These are phyloP conservation scores for Phacellophora camtschatica DNA, from an alignment of 30 jellyfish, hydroid and myxozoan genomes.

Conservation along the genomic window DNA sequence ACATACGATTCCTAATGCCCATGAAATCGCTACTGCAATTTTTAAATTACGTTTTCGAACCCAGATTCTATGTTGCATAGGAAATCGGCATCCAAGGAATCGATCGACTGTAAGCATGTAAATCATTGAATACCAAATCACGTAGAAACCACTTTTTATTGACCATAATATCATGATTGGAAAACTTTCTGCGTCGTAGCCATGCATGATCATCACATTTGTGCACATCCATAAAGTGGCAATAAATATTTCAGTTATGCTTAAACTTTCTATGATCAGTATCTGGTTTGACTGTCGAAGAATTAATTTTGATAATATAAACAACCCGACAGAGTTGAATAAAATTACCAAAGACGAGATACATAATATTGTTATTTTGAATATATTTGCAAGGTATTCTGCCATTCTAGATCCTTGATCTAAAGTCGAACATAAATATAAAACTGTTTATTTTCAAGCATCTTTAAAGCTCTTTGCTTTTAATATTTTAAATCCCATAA, in stretches of 20 bases:
- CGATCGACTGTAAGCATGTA: constrained; percentile 34
- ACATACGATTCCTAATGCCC: background rate
- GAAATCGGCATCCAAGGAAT: constrained; percentile 28
- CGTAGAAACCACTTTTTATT: background rate
- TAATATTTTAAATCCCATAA: too few relatives aligned
- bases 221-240: constrained; percentile 8
- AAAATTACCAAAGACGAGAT: background rate
- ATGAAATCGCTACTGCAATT: background rate
- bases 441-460: too few relatives aligned
- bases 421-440: too few relatives aligned
- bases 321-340: background rate
- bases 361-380: background rate
- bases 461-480: too few relatives aligned
- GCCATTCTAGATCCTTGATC: too few relatives aligned
- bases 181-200: background rate
- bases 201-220: background rate
- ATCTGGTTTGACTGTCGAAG: background rate
- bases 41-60: background rate
- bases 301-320: background rate
- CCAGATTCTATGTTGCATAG: constrained; percentile 4
- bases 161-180: background rate
- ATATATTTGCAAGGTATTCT: background rate
- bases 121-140: constrained; percentile 22
- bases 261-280: background rate
- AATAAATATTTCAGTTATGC: background rate